A percentile compares a stretch with the other conserved stretches of the same genome.
Evolutionary conservation across 2,888 invertebrate species (phyloP).

Genomic region (Blastobasis lacticolella): DNA sequence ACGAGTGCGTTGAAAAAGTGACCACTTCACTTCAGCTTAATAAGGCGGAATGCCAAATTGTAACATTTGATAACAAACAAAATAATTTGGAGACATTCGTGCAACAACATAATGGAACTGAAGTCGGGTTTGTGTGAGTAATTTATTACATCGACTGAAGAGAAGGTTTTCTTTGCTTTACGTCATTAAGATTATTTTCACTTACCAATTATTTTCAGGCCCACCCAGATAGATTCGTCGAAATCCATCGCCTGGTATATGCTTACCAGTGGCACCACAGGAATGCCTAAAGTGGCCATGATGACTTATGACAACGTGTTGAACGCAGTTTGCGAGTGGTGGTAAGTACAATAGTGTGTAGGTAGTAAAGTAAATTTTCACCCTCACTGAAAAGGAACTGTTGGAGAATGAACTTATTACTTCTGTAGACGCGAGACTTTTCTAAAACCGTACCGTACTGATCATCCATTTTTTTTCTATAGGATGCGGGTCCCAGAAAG

Average conservation of each 20-base stretch:
- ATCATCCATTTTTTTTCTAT: neutral
- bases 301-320: conserved; percentile 30
- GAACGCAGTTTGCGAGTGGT: conserved; percentile 30
- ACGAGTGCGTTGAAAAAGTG: conserved; percentile 24
- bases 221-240: conserved; percentile 26
- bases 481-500: neutral
- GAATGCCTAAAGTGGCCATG: conserved; percentile 33
- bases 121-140: conserved; percentile 29
- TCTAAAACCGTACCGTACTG: no score
- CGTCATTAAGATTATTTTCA: neutral
- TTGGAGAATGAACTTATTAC: no score
- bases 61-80: conserved; percentile 30
- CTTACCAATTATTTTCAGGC: neutral
- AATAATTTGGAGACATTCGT: conserved; percentile 28
- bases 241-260: conserved; percentile 34
- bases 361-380: no score
- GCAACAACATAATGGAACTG: conserved; percentile 26
- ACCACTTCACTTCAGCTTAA: conserved; percentile 19
- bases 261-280: conserved; percentile 44
- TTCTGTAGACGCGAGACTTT: no score
- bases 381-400: no score
- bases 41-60: conserved; percentile 19
- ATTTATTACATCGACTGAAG: neutral
- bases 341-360: conserved; percentile 21
- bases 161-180: neutral